Base-by-base conservation (phyloP, 92 coral and sea anemone genomes). In the Porites rus region DNA sequence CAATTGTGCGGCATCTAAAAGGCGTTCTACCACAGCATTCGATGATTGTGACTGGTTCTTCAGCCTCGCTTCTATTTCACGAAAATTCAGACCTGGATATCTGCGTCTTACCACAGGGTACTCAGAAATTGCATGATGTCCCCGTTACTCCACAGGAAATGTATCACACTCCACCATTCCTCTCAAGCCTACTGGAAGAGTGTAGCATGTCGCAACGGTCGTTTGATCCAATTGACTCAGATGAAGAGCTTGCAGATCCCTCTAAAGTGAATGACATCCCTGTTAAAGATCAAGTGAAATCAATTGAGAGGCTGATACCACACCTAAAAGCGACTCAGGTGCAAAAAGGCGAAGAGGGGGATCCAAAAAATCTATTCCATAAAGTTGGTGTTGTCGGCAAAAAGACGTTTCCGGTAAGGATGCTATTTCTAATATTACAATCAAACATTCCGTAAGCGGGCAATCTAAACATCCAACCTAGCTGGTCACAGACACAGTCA, bases 31-130 rank as follows among this genome's bases (percentile, higher is more conserved):
- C 60, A 8, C 59, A 78, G 0, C 74, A 25, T 24, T 60, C 74
- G 8, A n/a, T 97, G 21, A 91, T 89, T 54, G 84, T 95, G 84
- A 89, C 89, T 82, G 99, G 99, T 8, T 97, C 99, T 20, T 82
- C 99, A 0, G 99, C 97, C 8, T 92, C 93, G 8, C 79, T 95
- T 75, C 88, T 97, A 46, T 90, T 95, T 74, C 93, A 95, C 16
- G 80, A 84, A 72, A 85, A 95, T 75, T 97, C 99, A 43, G 99
- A 95, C 80, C 82, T 97, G 46, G 99, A 97, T 74, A 81, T 97
- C 11, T 95, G 96, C 71, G 87, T 92, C 81, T 51, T 93, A 14
- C 62, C 74, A 25, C 77, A 64, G 65, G n/a, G 5, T 1, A 5
- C 8, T 28, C 77, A 70, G 21, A 71, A 14, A 1, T 19, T 17